These are phyloP conservation scores for Cariama cristata DNA, from an alignment of 2,113 vertebrate genomes.

Conservation along the genomic window DNA sequence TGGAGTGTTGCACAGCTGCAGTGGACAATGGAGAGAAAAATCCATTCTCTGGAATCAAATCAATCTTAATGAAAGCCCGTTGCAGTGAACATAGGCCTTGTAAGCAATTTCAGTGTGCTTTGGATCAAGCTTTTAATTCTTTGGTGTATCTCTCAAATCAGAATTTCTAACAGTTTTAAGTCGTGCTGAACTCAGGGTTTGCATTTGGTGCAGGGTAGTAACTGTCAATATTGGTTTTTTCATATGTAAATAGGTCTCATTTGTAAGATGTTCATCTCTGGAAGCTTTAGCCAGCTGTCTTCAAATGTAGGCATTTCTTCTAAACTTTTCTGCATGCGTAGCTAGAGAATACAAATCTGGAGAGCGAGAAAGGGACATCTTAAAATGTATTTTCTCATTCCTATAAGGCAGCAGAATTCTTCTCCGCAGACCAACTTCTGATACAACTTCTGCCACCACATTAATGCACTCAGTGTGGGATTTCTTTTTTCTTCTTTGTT, in stretches of 20 bases:
- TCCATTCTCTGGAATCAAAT: not conserved
- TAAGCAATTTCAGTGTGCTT: not conserved
- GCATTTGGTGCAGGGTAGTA: not conserved
- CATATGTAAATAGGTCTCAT: not conserved
- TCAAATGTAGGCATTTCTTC: not conserved
- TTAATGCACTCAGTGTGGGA: not conserved
- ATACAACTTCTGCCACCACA: not conserved
- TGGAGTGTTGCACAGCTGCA: not conserved
- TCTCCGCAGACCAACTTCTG: not conserved
- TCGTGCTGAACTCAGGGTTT: not conserved
- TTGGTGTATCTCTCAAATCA: not conserved
- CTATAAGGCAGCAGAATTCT: not conserved
- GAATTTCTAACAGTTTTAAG: not conserved
- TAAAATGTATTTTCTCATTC: not conserved
- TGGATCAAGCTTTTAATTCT: not conserved
- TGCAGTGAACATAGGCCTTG: not conserved
- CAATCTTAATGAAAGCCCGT: not conserved
- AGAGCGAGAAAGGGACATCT: not conserved
- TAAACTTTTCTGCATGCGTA: not conserved
- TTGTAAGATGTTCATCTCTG: not conserved
- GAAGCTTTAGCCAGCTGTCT: not conserved
- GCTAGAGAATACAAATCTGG: not conserved
- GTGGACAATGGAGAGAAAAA: not conserved
- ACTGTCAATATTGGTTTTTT: not conserved
- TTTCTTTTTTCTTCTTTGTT: not conserved